These are phyloP conservation scores for Phylloscopus trochiloides DNA, from an alignment of 2,113 vertebrate species.

Conservation along the genomic window DNA sequence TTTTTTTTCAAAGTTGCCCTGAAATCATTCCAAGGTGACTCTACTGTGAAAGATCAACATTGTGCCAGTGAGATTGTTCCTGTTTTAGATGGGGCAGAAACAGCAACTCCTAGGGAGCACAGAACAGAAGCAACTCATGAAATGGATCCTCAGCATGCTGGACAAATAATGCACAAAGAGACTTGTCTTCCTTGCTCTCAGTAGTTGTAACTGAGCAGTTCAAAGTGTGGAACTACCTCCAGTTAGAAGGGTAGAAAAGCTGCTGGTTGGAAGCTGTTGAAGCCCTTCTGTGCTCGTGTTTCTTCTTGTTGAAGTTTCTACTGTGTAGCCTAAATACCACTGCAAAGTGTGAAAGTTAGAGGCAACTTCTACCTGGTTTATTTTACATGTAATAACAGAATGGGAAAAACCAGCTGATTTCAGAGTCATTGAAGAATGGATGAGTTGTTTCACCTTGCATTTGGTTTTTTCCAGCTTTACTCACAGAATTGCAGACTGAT, in stretches of 20 bases:
- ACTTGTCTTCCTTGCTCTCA: not conserved
- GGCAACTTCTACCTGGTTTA: not conserved
- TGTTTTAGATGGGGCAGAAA: not conserved
- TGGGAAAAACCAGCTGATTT: not conserved
- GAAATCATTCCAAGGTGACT: not conserved
- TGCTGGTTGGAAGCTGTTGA: not conserved
- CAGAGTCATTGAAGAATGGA: not conserved
- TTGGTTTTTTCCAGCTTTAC: not conserved
- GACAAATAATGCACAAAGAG: not conserved
- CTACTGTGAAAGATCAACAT: not conserved
- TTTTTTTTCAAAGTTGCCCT: not conserved
- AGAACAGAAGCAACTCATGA: not conserved
- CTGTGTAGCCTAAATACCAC: not conserved
- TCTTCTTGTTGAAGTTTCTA: not conserved
- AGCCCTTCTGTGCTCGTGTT: not conserved
- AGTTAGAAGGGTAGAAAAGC: not conserved
- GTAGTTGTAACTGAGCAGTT: not conserved
- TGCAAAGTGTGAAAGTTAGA: not conserved
- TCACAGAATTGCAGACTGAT: not conserved
- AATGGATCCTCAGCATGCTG: not conserved
- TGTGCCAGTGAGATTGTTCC: not conserved
- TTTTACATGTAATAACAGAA: not conserved
- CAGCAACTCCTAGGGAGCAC: not conserved
- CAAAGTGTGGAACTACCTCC: not conserved
- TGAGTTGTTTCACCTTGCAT: not conserved